Evolutionary conservation across 2,797 vertebrate genomes (phyloP).

Genomic region (Karalla daura): DNA sequence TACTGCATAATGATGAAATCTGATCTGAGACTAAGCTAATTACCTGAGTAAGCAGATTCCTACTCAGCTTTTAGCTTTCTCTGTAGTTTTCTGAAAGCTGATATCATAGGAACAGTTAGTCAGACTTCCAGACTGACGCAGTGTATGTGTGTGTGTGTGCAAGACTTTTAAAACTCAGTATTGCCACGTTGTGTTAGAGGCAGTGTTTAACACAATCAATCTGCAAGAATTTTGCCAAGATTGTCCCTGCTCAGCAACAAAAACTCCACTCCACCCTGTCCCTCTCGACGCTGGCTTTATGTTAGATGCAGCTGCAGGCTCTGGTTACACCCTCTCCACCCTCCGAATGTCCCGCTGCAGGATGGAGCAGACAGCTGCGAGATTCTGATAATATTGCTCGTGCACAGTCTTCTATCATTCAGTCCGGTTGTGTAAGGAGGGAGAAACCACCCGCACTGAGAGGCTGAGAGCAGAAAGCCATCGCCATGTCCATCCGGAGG

Average conservation of each 20-base stretch:
- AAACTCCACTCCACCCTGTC: constrained; percentile 77
- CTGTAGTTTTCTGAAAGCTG: not conserved
- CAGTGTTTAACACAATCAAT: constrained; percentile 28
- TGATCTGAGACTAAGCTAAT: not conserved
- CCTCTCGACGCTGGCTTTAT: constrained; percentile 65
- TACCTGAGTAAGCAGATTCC: not conserved
- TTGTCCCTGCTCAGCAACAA: constrained; percentile 59
- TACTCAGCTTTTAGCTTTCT: not conserved
- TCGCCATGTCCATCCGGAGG: constrained; percentile 57
- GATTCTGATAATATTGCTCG: constrained; percentile 66
- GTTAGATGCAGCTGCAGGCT: constrained; percentile 80
- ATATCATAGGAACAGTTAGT: not conserved
- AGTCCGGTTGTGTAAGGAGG: constrained; percentile 46
- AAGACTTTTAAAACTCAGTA: constrained; percentile 6
- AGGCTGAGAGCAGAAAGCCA: not conserved
- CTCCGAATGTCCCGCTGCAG: constrained; percentile 71
- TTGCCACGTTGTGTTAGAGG: constrained; percentile 11
- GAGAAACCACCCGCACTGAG: constrained; percentile 27
- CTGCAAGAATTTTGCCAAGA: constrained; percentile 55
- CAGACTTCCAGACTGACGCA: too few species aligned
- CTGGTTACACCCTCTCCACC: constrained; percentile 82
- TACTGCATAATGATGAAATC: not conserved
- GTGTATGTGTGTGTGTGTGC: not conserved
- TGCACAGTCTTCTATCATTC: constrained; percentile 59
- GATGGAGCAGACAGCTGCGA: constrained; percentile 75